These are phyloP conservation scores for Apostichopus leukothele DNA, from an alignment of 53 echinoderm and acorn worm species.

Conservation along the genomic window DNA sequence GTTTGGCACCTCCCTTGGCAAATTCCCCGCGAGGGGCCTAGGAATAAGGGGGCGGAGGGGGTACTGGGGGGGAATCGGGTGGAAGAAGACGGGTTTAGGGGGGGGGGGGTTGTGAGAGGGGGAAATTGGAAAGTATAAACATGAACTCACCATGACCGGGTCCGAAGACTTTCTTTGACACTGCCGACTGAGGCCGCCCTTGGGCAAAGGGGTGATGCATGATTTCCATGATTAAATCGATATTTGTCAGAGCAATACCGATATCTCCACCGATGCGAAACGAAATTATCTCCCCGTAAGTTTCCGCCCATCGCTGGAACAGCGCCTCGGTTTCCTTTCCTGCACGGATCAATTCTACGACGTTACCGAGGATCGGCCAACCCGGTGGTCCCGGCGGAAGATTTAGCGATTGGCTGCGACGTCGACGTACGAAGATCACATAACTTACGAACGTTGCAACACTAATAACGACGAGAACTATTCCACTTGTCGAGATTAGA, in stretches of 20 bases:
- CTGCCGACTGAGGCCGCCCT: conserved; percentile 4
- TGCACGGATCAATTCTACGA: not conserved
- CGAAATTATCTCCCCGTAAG: not conserved
- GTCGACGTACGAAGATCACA: not conserved
- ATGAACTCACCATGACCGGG: not conserved
- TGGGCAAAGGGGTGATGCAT: conserved; percentile 17
- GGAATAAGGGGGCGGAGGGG: no score
- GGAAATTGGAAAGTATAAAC: no score
- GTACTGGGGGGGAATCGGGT: no score
- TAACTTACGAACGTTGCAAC: no score
- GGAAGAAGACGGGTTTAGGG: no score
- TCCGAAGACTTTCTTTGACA: conserved; percentile 1
- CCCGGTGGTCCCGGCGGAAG: conserved; percentile 16
- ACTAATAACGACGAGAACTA: no score
- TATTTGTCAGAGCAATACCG: not conserved
- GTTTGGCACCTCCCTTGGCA: no score
- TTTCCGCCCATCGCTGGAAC: not conserved
- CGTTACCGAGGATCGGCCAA: conserved; percentile 1
- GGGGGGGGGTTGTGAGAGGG: no score
- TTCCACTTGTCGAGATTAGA: no score
- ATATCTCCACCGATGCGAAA: not conserved
- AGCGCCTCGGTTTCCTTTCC: not conserved
- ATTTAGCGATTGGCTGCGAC: not conserved
- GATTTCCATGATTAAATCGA: not conserved
- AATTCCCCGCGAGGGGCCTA: no score